phyloP scores from a whole-genome alignment of 2,113 vertebrate genomes.

The Psammodynastes pulverulentus region DNA sequence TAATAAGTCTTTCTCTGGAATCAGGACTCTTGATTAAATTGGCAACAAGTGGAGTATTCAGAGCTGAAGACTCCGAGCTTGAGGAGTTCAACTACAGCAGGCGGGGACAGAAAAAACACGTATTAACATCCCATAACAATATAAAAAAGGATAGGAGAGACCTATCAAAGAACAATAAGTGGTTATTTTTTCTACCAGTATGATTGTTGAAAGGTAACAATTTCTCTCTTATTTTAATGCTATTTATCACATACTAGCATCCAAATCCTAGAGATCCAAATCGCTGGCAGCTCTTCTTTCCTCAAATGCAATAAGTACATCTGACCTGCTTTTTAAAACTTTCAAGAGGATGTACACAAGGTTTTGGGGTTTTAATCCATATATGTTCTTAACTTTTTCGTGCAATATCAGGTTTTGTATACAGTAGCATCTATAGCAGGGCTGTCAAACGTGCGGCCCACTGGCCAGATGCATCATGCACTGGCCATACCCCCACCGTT shows the following conservation, averaged over 20 bases:
- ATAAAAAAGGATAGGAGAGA: neutral
- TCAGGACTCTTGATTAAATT: slow-evolving; percentile 71
- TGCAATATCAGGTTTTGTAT: neutral
- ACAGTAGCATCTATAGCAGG: neutral
- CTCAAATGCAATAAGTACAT: neutral
- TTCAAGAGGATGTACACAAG: neutral
- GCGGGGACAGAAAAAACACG: slow-evolving; percentile 52
- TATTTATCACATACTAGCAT: neutral
- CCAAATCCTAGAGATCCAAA: neutral
- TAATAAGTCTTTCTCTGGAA: slow-evolving; percentile 69
- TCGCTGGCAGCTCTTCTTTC: neutral
- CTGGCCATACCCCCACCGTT: too few relatives aligned
- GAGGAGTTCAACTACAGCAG: slow-evolving; percentile 59
- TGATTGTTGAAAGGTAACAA: neutral
- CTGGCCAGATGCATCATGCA: too few relatives aligned
- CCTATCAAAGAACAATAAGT: neutral
- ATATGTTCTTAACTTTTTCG: neutral
- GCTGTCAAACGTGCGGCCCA: too few relatives aligned
- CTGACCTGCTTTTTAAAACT: neutral
- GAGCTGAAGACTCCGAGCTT: slow-evolving; percentile 58
- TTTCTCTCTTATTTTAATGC: neutral
- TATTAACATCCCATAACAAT: slow-evolving; percentile 1
- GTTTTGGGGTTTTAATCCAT: neutral
- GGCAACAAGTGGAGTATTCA: slow-evolving; percentile 51
- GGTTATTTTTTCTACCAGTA: neutral